phyloP scores from a whole-genome alignment of 2,113 vertebrate genomes.

The Cebidichthys violaceus region DNA sequence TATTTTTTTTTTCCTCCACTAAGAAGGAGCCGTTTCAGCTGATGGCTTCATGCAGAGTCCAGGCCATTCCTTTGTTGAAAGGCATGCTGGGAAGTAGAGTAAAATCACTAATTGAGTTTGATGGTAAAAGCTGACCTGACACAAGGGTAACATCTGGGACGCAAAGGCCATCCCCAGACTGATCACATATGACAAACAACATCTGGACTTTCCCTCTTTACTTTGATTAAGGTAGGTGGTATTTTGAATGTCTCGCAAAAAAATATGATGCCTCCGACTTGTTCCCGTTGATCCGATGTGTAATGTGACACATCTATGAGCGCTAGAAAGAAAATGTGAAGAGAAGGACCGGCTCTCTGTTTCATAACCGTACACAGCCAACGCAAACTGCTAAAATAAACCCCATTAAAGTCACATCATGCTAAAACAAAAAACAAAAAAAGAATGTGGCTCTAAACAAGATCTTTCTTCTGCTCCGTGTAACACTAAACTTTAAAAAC shows the following conservation, averaged over 20 bases:
- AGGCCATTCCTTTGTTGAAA: background rate
- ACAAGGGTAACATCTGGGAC: background rate
- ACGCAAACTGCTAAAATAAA: slow-evolving; percentile 24
- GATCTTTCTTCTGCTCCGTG: slow-evolving; percentile 47
- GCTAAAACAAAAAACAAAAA: slow-evolving; percentile 10
- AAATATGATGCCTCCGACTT: slow-evolving; percentile 24
- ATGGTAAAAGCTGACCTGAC: background rate
- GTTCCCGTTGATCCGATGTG: background rate
- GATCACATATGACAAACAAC: slow-evolving; percentile 2
- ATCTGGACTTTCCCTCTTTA: slow-evolving; percentile 9
- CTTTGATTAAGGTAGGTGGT: slow-evolving; percentile 1
- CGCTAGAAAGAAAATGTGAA: background rate
- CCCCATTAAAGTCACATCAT: slow-evolving; percentile 32
- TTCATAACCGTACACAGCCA: slow-evolving; percentile 11
- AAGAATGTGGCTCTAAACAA: slow-evolving; percentile 18
- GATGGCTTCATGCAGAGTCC: background rate
- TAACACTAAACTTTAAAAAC: slow-evolving; percentile 62
- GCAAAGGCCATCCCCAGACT: background rate
- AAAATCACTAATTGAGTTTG: slow-evolving; percentile 2
- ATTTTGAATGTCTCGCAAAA: slow-evolving; percentile 3
- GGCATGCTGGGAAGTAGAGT: background rate
- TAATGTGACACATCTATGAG: background rate
- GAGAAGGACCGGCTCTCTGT: slow-evolving; percentile 17
- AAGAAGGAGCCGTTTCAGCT: background rate
- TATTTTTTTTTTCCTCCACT: background rate